Evolutionary conservation across 1,140 invertebrate species (phyloP).

Genomic region (Gonatopus flavifemur): DNA sequence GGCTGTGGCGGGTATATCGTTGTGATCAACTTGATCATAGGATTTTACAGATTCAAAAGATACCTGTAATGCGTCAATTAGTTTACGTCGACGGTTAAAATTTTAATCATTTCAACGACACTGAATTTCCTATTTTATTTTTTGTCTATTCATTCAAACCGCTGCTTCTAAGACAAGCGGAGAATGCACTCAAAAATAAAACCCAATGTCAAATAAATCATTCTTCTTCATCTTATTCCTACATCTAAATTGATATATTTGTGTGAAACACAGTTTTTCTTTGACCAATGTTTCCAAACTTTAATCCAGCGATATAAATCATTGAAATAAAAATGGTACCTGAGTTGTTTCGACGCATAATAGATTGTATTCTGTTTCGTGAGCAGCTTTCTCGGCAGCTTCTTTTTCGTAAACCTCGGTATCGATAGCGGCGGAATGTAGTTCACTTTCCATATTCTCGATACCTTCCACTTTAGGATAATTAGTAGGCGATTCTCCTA

Average conservation of each 20-base stretch:
- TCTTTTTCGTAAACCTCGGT: slow-evolving; percentile 47
- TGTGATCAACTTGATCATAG: slow-evolving; percentile 33
- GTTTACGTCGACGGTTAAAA: not conserved
- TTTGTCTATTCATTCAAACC: no score
- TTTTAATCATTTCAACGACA: no score
- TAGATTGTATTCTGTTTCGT: slow-evolving; percentile 3
- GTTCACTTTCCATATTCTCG: slow-evolving; percentile 57
- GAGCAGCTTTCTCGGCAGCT: slow-evolving; percentile 18
- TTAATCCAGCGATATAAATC: not conserved
- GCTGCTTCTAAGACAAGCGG: no score
- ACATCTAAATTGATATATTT: not conserved
- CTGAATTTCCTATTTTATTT: no score
- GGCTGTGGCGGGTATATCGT: slow-evolving; percentile 7
- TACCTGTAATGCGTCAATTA: not conserved
- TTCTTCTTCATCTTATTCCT: no score
- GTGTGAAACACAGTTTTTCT: not conserved
- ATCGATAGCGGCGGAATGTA: slow-evolving; percentile 55
- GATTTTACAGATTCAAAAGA: slow-evolving; percentile 3
- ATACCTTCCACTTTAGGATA: slow-evolving; percentile 51
- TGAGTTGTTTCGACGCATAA: slow-evolving; percentile 1
- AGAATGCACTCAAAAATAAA: no score
- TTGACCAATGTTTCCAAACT: not conserved
- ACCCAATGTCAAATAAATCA: no score
- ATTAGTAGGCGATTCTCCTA: slow-evolving; percentile 52
- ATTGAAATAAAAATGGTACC: not conserved